These are phyloP conservation scores for Hydropsyche tenuis DNA, from an alignment of 1,140 invertebrate species.

Conservation along the genomic window DNA sequence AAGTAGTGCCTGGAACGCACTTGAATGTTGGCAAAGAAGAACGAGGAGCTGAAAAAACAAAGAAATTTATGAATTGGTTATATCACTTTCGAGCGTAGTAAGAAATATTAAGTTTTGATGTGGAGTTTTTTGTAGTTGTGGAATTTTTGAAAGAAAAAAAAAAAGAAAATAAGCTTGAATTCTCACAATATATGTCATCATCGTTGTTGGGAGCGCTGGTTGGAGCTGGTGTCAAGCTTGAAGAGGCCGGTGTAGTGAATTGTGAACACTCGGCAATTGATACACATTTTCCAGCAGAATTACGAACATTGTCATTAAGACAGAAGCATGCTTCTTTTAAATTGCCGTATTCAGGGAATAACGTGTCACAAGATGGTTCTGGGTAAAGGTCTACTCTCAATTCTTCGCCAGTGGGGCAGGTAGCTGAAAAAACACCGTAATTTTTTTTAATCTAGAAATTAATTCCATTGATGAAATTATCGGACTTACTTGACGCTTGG, in stretches of 20 bases:
- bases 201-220: too few relatives aligned
- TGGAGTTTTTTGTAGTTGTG: too few relatives aligned
- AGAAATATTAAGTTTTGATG: too few relatives aligned
- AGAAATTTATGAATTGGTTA: too few relatives aligned
- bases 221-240: too few relatives aligned
- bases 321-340: conserved; percentile 27
- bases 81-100: too few relatives aligned
- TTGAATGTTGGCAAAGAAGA: neutral
- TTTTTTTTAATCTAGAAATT: too few relatives aligned
- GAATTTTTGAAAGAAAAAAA: too few relatives aligned
- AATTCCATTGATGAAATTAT: too few relatives aligned
- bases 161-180: too few relatives aligned
- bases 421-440: neutral
- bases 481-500: too few relatives aligned
- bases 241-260: neutral
- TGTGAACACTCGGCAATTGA: neutral
- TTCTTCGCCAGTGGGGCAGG: neutral
- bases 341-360: conserved; percentile 18
- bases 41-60: neutral
- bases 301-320: neutral
- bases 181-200: too few relatives aligned
- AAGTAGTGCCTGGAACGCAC: conserved; percentile 55
- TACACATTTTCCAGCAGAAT: conserved; percentile 14
- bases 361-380: conserved; percentile 21
- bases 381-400: neutral